Conservation (phyloP, 1,140 invertebrate species). For the Platorchestia sp. region DNA sequence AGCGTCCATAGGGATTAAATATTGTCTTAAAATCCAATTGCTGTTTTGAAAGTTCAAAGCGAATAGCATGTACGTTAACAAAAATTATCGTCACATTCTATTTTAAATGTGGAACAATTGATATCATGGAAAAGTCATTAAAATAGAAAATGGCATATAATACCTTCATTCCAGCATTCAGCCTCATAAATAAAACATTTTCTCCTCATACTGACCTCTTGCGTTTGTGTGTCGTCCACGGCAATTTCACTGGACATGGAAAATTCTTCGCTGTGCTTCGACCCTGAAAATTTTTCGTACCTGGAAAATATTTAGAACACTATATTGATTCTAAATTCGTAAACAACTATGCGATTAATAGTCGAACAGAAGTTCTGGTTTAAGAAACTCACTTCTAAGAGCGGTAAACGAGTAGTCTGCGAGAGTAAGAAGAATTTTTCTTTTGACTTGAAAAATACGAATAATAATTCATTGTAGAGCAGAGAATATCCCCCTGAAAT, state of each 20-base stretch:
- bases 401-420: not conserved
- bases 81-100: no score
- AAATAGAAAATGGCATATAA: not conserved
- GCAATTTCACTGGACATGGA: conserved; percentile 59
- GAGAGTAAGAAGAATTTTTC: not conserved
- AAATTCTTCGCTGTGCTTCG: conserved; percentile 44
- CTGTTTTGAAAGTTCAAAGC: no score
- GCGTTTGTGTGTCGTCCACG: conserved; percentile 58
- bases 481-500: not conserved
- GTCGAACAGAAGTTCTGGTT: not conserved
- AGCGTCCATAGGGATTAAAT: no score
- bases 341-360: not conserved
- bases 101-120: not conserved
- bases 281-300: conserved; percentile 58
- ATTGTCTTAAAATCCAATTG: no score
- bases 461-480: not conserved
- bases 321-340: not conserved
- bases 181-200: not conserved
- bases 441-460: not conserved
- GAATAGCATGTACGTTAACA: no score
- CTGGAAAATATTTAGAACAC: not conserved
- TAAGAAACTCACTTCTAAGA: no score
- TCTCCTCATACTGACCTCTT: conserved; percentile 76
- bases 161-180: not conserved
- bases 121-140: not conserved